A percentile compares a stretch with the other conserved stretches of the same genome.
phyloP scores from a whole-genome alignment of 2,797 vertebrate species.

The Tragopan temminckii region DNA sequence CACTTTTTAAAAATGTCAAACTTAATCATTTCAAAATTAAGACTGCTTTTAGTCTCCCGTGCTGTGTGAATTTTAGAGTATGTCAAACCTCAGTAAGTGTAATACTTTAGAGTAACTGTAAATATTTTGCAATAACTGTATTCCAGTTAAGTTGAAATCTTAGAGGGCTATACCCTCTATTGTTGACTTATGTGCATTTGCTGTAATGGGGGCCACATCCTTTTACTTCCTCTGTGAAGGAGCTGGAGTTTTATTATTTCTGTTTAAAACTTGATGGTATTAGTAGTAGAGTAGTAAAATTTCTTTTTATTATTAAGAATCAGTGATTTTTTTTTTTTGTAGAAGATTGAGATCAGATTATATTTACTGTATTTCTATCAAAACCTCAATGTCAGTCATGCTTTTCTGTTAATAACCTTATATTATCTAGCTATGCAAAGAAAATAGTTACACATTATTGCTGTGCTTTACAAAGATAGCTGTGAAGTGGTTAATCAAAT shows the following conservation, averaged over 20 bases:
- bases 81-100: not conserved
- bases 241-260: not conserved
- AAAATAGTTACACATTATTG: not conserved
- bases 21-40: constrained; percentile 36
- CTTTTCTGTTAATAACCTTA: not conserved
- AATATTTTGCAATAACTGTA: not conserved
- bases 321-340: too few species aligned
- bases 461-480: not conserved
- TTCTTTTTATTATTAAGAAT: not conserved
- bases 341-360: too few species aligned
- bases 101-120: not conserved
- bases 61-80: constrained; percentile 39
- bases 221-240: not conserved
- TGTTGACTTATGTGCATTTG: not conserved
- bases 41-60: not conserved
- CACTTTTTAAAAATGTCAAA: constrained; percentile 44
- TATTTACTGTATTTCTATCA: too few species aligned
- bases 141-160: not conserved
- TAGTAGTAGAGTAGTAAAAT: not conserved
- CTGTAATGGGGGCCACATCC: not conserved
- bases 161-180: not conserved
- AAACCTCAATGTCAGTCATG: not conserved
- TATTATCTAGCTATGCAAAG: not conserved
- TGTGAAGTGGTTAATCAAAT: not conserved
- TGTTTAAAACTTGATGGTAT: not conserved